Evolutionary conservation across 1,140 invertebrate species (phyloP).

Genomic region (Myzus persicae): DNA sequence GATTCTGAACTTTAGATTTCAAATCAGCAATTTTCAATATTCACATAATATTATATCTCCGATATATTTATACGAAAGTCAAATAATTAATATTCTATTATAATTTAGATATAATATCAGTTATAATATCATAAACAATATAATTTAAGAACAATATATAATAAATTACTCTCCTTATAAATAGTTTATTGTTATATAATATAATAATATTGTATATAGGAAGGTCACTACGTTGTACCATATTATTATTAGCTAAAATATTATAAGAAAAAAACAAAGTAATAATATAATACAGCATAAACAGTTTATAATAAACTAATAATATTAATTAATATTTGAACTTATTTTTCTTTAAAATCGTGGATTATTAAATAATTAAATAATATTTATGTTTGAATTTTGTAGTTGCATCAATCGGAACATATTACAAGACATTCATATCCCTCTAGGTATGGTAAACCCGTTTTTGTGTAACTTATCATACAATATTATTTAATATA

Average conservation of each 20-base stretch:
- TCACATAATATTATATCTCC: neutral
- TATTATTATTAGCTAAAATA: neutral
- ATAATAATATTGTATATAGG: neutral
- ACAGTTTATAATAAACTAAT: too few relatives aligned
- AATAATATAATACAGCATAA: too few relatives aligned
- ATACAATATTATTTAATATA: neutral
- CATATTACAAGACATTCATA: too few relatives aligned
- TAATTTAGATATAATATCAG: neutral
- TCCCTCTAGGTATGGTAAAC: too few relatives aligned
- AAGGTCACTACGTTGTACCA: neutral
- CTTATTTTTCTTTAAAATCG: too few relatives aligned
- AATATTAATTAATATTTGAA: too few relatives aligned
- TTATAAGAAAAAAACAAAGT: neutral
- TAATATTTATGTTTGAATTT: too few relatives aligned
- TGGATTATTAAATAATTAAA: too few relatives aligned
- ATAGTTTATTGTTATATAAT: neutral
- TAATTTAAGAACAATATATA: neutral
- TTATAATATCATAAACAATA: neutral
- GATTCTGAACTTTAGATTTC: neutral
- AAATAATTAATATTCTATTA: neutral
- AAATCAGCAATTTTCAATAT: neutral
- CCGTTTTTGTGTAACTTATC: too few relatives aligned
- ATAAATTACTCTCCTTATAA: neutral
- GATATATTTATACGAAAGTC: neutral
- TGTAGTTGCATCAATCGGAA: too few relatives aligned